Evolutionary conservation across 2,888 invertebrate genomes (phyloP).

Genomic region (Gortyna flavago): DNA sequence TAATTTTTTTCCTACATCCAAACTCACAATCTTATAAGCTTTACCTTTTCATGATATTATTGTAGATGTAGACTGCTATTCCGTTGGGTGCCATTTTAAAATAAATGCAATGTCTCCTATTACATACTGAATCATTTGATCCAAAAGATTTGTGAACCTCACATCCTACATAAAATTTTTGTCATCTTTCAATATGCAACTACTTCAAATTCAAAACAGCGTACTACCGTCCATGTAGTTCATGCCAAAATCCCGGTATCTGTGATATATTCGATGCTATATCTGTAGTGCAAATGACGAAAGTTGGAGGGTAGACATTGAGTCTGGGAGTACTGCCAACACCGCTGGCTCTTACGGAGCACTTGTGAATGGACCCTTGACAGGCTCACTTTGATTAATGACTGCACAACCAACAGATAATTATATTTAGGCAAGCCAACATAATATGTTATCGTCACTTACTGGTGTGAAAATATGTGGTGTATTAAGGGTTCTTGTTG

Average conservation of each 20-base stretch:
- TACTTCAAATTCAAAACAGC: conserved; percentile 28
- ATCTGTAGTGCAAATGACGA: conserved; percentile 67
- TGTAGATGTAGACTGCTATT: background rate
- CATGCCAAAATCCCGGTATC: conserved; percentile 45
- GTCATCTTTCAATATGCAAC: conserved; percentile 7
- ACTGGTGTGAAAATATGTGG: conserved; percentile 17
- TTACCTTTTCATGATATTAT: background rate
- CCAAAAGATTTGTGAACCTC: background rate
- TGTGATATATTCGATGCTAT: conserved; percentile 64
- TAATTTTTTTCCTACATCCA: background rate
- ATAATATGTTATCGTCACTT: conserved; percentile 42
- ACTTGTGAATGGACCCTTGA: conserved; percentile 58
- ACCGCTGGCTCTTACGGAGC: conserved; percentile 44
- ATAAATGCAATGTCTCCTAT: background rate
- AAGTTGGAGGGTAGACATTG: conserved; percentile 67
- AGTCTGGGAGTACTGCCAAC: conserved; percentile 78
- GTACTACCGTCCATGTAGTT: conserved; percentile 4
- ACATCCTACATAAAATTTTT: background rate
- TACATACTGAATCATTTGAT: background rate
- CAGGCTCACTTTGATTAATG: conserved; percentile 62
- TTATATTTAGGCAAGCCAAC: conserved; percentile 57
- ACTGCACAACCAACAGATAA: conserved; percentile 55
- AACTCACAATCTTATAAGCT: background rate
- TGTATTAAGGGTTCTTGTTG: conserved; percentile 6
- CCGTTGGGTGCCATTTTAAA: background rate